Evolutionary conservation across 2,797 vertebrate genomes (phyloP).

Genomic region (Typhlichthys subterraneus): DNA sequence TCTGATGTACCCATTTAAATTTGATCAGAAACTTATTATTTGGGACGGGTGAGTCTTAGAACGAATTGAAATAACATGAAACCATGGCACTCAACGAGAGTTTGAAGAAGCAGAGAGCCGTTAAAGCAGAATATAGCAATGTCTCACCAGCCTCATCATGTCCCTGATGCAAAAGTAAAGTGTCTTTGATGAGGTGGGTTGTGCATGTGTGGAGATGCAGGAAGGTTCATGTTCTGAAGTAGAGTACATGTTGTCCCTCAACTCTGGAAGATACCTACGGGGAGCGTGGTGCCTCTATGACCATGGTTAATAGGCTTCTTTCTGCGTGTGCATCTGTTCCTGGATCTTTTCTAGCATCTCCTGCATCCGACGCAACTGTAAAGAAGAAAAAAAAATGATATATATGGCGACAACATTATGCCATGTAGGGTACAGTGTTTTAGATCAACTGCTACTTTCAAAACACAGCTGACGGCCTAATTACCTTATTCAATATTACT

Average conservation of each 20-base stretch:
- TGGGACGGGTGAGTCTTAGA: too few relatives aligned
- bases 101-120: slow-evolving; percentile 19
- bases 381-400: slow-evolving; percentile 18
- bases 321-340: slow-evolving; percentile 81
- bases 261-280: slow-evolving; percentile 2
- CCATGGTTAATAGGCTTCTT: slow-evolving; percentile 73
- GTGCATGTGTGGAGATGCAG: slow-evolving; percentile 18
- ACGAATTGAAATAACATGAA: too few relatives aligned
- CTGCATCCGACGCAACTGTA: slow-evolving; percentile 82
- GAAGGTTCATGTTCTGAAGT: slow-evolving; percentile 40
- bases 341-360: slow-evolving; percentile 84
- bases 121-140: slow-evolving; percentile 26
- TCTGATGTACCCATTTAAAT: neutral
- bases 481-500: slow-evolving; percentile 38
- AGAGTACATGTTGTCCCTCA: slow-evolving; percentile 24
- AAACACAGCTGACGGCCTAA: slow-evolving; percentile 15
- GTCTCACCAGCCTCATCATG: slow-evolving; percentile 34
- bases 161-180: slow-evolving; percentile 38
- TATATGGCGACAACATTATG: too few relatives aligned
- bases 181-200: slow-evolving; percentile 44
- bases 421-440: neutral
- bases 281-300: slow-evolving; percentile 8
- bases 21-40: too few relatives aligned
- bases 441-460: slow-evolving; percentile 16
- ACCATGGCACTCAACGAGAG: slow-evolving; percentile 5